Evolutionary conservation across 2,797 vertebrate genomes (phyloP).

Genomic region (Hephaestus fuliginosus): DNA sequence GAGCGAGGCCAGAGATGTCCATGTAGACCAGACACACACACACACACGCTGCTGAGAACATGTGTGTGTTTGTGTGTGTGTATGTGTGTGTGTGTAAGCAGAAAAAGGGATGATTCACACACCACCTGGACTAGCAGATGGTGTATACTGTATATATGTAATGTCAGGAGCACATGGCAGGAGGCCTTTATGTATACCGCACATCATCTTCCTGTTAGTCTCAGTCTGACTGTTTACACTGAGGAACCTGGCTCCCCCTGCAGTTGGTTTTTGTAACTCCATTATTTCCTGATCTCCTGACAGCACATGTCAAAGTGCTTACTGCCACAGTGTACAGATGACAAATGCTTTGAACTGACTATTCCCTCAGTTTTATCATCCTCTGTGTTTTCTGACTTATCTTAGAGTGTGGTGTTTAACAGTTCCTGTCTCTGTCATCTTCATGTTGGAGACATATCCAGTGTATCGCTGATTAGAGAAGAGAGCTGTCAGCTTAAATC

Average conservation of each 20-base stretch:
- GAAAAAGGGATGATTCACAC: background rate
- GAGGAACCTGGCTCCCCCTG: background rate
- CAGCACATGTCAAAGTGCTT: background rate
- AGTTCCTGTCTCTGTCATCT: background rate
- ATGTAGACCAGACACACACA: constrained; percentile 24
- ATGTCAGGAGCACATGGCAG: background rate
- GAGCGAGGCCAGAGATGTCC: constrained; percentile 32
- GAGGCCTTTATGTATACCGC: background rate
- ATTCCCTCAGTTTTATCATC: background rate
- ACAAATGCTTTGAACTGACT: background rate
- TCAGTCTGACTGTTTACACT: background rate
- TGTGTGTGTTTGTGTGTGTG: too few relatives aligned
- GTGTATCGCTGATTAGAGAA: background rate
- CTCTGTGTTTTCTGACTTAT: background rate
- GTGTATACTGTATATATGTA: background rate
- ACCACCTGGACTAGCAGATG: constrained; percentile 10
- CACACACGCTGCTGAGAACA: background rate
- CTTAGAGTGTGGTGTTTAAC: background rate
- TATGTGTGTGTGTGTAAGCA: background rate
- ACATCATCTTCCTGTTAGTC: background rate
- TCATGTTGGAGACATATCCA: background rate
- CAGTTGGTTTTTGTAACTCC: background rate
- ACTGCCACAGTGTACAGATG: background rate
- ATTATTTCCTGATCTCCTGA: background rate
- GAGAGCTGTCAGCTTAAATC: background rate